Conservation (phyloP, 2,797 vertebrate genomes). For the Bradypus variegatus region DNA sequence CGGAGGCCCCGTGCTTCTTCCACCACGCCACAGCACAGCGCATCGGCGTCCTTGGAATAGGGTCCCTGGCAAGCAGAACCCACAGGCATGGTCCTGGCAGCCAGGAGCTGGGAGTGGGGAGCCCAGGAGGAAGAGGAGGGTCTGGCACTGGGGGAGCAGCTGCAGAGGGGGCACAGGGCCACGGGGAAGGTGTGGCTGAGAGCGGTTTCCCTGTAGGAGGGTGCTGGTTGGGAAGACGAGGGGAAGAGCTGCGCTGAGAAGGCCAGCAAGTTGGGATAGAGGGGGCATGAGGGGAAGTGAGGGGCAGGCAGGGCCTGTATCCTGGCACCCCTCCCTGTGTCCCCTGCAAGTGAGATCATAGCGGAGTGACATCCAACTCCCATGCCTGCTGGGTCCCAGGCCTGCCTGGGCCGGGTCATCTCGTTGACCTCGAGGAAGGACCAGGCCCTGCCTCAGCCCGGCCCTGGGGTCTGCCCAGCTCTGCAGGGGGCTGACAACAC, state of each 20-base stretch:
- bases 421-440: background rate
- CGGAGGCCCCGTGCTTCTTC: background rate
- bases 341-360: background rate
- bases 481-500: background rate
- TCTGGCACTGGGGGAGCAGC: background rate
- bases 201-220: background rate
- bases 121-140: background rate
- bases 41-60: background rate
- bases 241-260: background rate
- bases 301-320: background rate
- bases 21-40: background rate
- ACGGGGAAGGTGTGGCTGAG: background rate
- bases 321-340: background rate
- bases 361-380: background rate
- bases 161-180: background rate
- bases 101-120: too few species aligned
- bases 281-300: background rate
- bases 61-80: background rate
- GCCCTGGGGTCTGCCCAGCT: background rate
- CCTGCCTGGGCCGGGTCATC: background rate
- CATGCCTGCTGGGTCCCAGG: background rate
- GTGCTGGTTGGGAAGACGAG: background rate
- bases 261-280: background rate
- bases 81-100: background rate
- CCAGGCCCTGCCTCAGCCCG: background rate